Evolutionary conservation across 1,140 invertebrate genomes (phyloP), one percentile per base, ranked within the genome.

Genomic region (Cyclargus thomasi): DNA sequence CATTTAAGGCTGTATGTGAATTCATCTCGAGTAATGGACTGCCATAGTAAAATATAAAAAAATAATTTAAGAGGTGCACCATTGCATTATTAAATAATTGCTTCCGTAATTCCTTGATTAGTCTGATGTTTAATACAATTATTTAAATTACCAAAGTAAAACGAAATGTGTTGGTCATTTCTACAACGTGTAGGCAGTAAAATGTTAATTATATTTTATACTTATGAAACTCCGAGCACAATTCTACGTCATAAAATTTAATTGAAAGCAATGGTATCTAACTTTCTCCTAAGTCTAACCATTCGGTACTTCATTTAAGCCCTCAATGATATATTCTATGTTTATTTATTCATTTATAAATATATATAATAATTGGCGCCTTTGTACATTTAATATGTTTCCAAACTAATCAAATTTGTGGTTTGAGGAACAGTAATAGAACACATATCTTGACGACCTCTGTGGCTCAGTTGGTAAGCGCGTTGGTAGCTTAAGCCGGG

Each of bases 171-270:
- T 55, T 55, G 39, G 39, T 47, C 39, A 20, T 55, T 55, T 18
- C 18, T 55, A 55, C 53, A 55, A 55, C 53, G 53, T 55, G 18
- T 55, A 18, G 53, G 18, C 16, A 18, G 53, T 55, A 55, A 55
- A 55, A 55, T 55, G 53, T 55, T 55, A 55, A 55, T 55, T 55
- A 55, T 55, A 55, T 55, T 20, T 55, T 55, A 55, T 55, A 47
- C 39, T 55, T 18, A 55, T 18, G 47, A 16, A 14, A 16, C 14
- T 53, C 3, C 2, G n/a, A 55, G 53, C 53, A 55, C 53, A 55
- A 55, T 55, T 55, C 53, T 55, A 8, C 53, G n/a, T 55, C 18
- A 55, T 55, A 55, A 55, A 55, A 18, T 55, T 55, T 55, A 55
- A 55, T 55, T 55, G 53, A 55, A 55, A 55, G 39, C 39, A 47